Conservation (phyloP, 2,888 invertebrate genomes). For the Oscheius sp. region DNA sequence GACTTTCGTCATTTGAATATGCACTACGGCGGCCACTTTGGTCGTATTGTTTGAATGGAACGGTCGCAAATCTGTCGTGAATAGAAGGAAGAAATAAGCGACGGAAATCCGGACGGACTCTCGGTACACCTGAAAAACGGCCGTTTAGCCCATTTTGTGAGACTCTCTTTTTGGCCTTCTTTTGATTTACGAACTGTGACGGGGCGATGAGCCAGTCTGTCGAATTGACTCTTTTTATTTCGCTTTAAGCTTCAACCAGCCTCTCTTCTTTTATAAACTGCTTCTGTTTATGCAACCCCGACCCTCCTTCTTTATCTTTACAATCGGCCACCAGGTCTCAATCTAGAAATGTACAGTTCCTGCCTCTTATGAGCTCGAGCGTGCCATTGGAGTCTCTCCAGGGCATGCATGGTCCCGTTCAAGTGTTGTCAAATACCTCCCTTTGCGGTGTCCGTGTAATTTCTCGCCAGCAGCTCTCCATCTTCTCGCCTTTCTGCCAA, state of each 20-base stretch:
- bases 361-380: background rate
- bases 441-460: slow-evolving; percentile 29
- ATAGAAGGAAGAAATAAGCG: slow-evolving; percentile 14
- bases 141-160: background rate
- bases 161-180: background rate
- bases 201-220: background rate
- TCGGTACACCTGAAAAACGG: background rate
- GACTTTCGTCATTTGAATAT: slow-evolving; percentile 30
- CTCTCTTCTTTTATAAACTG: too few species aligned
- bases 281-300: background rate
- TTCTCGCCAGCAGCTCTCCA: slow-evolving; percentile 21
- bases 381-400: slow-evolving; percentile 18
- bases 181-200: background rate
- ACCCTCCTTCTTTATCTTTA: too few species aligned
- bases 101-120: slow-evolving; percentile 25
- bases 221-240: background rate
- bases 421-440: slow-evolving; percentile 15
- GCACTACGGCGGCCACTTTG: slow-evolving; percentile 26
- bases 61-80: slow-evolving; percentile 18
- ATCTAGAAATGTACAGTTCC: background rate
- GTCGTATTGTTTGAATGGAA: slow-evolving; percentile 28
- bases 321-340: background rate
- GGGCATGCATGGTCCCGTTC: slow-evolving; percentile 23
- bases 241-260: too few species aligned
- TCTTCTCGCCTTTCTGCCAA: background rate